Percentiles rank a stretch among this genome's conserved stretches.
phyloP scores from a whole-genome alignment of 2,113 vertebrate genomes.

The Poicephalus gulielmi region DNA sequence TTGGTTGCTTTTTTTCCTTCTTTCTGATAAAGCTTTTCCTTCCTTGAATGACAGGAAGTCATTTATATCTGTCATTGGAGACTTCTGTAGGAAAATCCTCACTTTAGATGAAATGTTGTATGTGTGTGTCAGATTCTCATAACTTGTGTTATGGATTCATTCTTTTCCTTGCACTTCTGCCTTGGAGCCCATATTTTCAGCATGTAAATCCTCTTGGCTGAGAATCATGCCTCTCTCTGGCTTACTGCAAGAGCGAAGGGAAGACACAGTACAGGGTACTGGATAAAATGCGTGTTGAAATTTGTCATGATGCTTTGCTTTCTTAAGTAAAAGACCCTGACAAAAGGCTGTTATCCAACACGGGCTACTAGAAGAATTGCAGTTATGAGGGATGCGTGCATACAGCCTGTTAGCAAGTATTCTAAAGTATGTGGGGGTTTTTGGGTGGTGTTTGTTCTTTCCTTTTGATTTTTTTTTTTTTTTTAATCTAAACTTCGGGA shows the following conservation, averaged over 20 bases:
- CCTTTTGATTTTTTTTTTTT: neutral
- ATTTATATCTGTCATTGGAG: conserved; percentile 4
- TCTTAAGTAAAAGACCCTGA: neutral
- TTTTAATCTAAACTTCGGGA: neutral
- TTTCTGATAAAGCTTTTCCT: neutral
- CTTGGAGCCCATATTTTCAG: neutral
- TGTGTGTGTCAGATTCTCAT: neutral
- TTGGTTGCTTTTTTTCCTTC: neutral
- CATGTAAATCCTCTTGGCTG: neutral
- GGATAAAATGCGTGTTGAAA: neutral
- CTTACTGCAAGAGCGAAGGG: neutral
- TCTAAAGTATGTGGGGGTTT: neutral
- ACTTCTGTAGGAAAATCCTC: neutral
- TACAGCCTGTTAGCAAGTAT: neutral
- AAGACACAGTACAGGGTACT: neutral
- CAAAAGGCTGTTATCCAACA: neutral
- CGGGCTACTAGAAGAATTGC: neutral
- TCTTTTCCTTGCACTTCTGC: neutral
- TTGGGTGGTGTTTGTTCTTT: neutral
- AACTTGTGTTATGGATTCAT: neutral
- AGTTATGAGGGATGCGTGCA: neutral
- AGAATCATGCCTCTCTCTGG: neutral
- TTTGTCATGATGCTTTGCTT: neutral
- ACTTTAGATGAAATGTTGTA: neutral
- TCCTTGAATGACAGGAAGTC: neutral